Evolutionary conservation across 2,888 invertebrate genomes (phyloP).

Genomic region (Agrilus biguttatus): DNA sequence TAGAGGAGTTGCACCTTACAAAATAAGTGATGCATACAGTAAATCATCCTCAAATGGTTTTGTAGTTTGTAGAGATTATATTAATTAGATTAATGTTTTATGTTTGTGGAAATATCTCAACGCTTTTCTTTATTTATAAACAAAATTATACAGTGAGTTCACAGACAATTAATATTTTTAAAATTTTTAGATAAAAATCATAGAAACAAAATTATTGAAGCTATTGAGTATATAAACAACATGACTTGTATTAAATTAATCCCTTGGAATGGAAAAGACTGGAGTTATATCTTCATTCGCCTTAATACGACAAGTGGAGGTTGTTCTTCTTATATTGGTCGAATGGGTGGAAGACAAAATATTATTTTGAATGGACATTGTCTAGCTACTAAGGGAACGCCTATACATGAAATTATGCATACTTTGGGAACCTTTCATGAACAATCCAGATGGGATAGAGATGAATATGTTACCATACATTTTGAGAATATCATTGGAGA

Average conservation of each 20-base stretch:
- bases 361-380: slow-evolving; percentile 51
- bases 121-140: too few relatives aligned
- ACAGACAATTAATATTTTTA: too few relatives aligned
- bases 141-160: too few relatives aligned
- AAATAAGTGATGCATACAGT: slow-evolving; percentile 47
- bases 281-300: slow-evolving; percentile 49
- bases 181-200: too few relatives aligned
- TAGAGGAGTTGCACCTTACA: slow-evolving; percentile 49
- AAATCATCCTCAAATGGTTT: too few relatives aligned
- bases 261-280: slow-evolving; percentile 47
- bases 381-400: slow-evolving; percentile 50
- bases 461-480: slow-evolving; percentile 52
- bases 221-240: too few relatives aligned
- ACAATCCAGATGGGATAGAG: slow-evolving; percentile 61
- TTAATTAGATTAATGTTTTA: too few relatives aligned
- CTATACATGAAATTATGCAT: slow-evolving; percentile 69
- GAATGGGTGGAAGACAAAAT: slow-evolving; percentile 57
- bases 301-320: too few relatives aligned
- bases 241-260: slow-evolving; percentile 50
- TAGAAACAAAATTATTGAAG: too few relatives aligned
- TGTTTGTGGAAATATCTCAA: too few relatives aligned
- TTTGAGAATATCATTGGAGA: slow-evolving; percentile 57
- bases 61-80: too few relatives aligned
- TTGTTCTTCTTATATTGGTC: slow-evolving; percentile 66
- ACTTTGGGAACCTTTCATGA: slow-evolving; percentile 72